Evolutionary conservation across 2,113 vertebrate genomes (phyloP).

Genomic region (Clupea harengus): DNA sequence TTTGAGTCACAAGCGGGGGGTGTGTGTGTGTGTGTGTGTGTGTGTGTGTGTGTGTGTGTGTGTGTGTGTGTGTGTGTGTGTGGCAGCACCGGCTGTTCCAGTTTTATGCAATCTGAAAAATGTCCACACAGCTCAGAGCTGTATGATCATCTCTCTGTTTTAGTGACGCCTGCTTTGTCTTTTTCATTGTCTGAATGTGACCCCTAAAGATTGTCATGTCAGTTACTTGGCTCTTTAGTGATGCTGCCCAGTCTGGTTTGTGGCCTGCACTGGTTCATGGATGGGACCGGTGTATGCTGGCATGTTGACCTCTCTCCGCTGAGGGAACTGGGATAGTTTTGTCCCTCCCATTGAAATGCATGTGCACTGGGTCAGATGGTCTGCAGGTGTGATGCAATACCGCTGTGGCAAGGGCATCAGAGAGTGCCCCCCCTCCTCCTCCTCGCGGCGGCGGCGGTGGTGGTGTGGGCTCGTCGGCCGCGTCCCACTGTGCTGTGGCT

Average conservation of each 20-base stretch:
- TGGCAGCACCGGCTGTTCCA: not conserved
- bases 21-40: not conserved
- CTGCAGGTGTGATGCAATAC: not conserved
- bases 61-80: not conserved
- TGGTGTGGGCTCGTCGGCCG: not conserved
- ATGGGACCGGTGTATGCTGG: not conserved
- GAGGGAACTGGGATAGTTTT: not conserved
- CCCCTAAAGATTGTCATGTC: not conserved
- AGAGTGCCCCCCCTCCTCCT: not conserved
- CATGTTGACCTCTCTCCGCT: not conserved
- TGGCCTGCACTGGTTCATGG: not conserved
- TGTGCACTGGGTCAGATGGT: not conserved
- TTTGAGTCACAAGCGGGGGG: slow-evolving; percentile 6
- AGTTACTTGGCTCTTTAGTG: not conserved
- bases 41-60: not conserved
- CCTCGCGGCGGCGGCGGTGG: not conserved
- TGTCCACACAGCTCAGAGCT: not conserved
- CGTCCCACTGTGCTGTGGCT: not conserved
- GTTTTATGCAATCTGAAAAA: not conserved
- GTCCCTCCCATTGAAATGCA: not conserved
- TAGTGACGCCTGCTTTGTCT: not conserved
- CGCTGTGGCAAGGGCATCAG: not conserved
- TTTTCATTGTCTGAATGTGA: not conserved
- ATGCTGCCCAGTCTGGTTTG: not conserved
- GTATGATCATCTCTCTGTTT: not conserved